These are phyloP conservation scores for Tiliqua scincoides DNA, from an alignment of 2,113 vertebrate genomes.

Conservation along the genomic window DNA sequence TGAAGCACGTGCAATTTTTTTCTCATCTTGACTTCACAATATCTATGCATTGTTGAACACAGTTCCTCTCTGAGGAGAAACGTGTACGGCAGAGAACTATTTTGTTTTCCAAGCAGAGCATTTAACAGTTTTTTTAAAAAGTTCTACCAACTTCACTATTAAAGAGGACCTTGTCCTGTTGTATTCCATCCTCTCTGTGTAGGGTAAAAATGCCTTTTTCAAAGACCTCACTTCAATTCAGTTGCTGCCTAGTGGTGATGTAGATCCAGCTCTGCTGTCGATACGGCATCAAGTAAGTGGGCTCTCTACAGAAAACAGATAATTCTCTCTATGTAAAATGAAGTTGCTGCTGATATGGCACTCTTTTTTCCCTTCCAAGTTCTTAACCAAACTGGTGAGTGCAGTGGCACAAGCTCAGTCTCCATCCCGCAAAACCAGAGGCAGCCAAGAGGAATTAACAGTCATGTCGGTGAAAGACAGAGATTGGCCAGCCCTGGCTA, in stretches of 20 bases:
- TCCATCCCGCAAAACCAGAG: conserved; percentile 58
- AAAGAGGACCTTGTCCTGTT: conserved; percentile 1
- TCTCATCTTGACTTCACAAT: background rate
- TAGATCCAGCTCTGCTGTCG: conserved; percentile 86
- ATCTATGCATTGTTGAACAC: background rate
- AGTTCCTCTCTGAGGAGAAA: background rate
- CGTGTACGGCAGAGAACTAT: background rate
- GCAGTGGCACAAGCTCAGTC: conserved; percentile 83
- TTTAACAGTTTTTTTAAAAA: background rate
- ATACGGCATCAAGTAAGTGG: conserved; percentile 86
- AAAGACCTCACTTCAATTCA: conserved; percentile 95
- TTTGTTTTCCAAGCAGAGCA: background rate
- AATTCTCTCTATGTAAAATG: background rate
- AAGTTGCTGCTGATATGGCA: conserved; percentile 22
- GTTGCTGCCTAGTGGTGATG: conserved; percentile 92
- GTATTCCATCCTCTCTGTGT: conserved; percentile 40
- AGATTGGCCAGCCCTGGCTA: conserved; percentile 87
- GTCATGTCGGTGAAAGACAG: conserved; percentile 72
- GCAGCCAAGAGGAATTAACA: conserved; percentile 48
- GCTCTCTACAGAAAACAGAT: background rate
- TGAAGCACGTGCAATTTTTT: background rate
- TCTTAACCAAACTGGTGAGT: conserved; percentile 86
- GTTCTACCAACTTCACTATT: background rate
- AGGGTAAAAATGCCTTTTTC: conserved; percentile 99
- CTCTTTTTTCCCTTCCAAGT: conserved; percentile 74